Conservation (phyloP, 1,140 invertebrate genomes). For the Atta texana region DNA sequence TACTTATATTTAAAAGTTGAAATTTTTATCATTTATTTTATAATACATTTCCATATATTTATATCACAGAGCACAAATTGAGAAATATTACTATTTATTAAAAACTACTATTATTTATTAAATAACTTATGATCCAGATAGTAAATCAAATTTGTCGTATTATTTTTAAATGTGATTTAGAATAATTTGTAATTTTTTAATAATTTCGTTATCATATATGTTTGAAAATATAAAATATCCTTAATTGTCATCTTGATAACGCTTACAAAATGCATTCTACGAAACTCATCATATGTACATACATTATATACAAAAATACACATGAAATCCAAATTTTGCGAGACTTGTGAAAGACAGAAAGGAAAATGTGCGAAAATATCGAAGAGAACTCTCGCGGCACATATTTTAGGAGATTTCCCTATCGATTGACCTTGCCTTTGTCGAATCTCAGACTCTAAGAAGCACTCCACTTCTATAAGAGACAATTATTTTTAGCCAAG, state of each 20-base stretch:
- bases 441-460: slow-evolving; percentile 63
- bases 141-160: too few species aligned
- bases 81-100: too few species aligned
- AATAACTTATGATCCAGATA: too few species aligned
- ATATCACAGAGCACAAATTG: too few species aligned
- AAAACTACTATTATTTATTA: too few species aligned
- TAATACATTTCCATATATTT: too few species aligned
- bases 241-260: neutral
- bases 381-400: neutral
- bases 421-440: slow-evolving; percentile 72
- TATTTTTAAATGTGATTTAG: too few species aligned
- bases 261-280: neutral
- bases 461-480: slow-evolving; percentile 41
- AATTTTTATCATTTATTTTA: too few species aligned
- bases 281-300: neutral
- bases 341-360: neutral
- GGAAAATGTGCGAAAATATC: slow-evolving; percentile 2
- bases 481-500: slow-evolving; percentile 73
- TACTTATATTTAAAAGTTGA: too few species aligned
- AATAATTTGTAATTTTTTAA: too few species aligned
- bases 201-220: too few species aligned
- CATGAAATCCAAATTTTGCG: slow-evolving; percentile 5
- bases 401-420: slow-evolving; percentile 50
- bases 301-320: neutral
- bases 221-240: too few species aligned